Base-by-base conservation (phyloP, 1,140 invertebrate genomes). In the Acromyrmex charruanus region DNA sequence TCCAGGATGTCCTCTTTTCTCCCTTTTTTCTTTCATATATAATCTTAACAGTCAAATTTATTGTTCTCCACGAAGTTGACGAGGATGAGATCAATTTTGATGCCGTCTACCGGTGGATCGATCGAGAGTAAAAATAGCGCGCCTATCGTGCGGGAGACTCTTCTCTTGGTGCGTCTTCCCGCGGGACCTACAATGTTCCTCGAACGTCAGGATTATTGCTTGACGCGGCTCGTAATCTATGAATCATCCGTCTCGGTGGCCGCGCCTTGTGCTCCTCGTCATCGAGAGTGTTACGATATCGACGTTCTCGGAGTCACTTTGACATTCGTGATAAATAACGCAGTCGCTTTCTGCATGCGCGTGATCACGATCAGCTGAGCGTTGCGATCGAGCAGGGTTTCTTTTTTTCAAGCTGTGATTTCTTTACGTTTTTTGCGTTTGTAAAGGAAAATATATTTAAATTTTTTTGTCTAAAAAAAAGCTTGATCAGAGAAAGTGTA, bases 341-440 rank as follows among this genome's bases (percentile, higher is more conserved):
- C 39, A 21, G 51, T 18, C 21, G 28, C 28, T 49, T 28, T 61
- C 35, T 49, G 18, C n/a, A 35, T 80, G 63, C 18, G 77, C 21
- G 77, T 21, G n/a, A 80, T 81, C 68, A 18, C 51, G 80, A 84
- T 84, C 80, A 84, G 80, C 80, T 84, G 80, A 84, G 80, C 80
- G 69, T 84, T 28, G 28, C 28, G 51, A 51, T 16, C 21, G 12
- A 59, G 53, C 68, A 44, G 51, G 3, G 35, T 31, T 25, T n/a
- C 21, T 61, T 35, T 44, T 65, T 66, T 44, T 49, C 21, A 3
- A 49, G 39, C 61, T 79, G 12, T 28, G 18, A 10, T 9, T 44
- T 65, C 12, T 39, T 55, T 31, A 44, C 12, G 5, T 21, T 28
- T 55, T n/a, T 31, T 28, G 21, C 10, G 14, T 71, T 21, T 31